Percentiles rank a stretch among this genome's conserved stretches.
phyloP scores from a whole-genome alignment of 2,113 vertebrate species.

The Odocoileus virginianus region DNA sequence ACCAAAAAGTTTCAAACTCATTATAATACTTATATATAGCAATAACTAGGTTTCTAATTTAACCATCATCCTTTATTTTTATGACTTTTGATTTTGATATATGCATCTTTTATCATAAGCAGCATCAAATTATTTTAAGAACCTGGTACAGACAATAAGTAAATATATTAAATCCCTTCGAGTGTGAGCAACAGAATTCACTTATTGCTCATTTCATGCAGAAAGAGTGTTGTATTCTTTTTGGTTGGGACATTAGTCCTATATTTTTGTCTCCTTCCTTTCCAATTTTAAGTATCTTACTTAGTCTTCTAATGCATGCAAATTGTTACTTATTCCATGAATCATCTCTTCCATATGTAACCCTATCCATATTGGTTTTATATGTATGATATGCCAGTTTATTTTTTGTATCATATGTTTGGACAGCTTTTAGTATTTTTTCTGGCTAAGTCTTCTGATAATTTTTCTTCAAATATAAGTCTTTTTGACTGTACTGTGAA shows the following conservation, averaged over 20 bases:
- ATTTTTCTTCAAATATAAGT: not conserved
- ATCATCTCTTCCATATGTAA: not conserved
- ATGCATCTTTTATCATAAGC: not conserved
- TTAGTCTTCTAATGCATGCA: not conserved
- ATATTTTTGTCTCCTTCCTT: not conserved
- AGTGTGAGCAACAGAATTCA: not conserved
- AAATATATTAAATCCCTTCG: constrained; percentile 20
- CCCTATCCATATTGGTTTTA: not conserved
- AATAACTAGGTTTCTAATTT: not conserved
- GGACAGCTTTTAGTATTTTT: not conserved
- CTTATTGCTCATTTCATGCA: not conserved
- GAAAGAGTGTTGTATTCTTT: not conserved
- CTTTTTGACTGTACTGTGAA: not conserved
- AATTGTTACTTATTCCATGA: not conserved
- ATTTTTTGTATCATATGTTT: not conserved
- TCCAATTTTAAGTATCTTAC: not conserved
- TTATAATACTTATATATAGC: not conserved
- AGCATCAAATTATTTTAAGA: constrained; percentile 6
- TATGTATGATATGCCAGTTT: not conserved
- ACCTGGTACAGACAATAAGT: not conserved
- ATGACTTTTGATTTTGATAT: constrained; percentile 11
- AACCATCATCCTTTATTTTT: not conserved
- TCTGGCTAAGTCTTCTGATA: not conserved
- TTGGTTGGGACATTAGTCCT: not conserved
- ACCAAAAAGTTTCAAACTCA: not conserved